Percentiles rank a stretch among this genome's conserved stretches.
Evolutionary conservation across 2,113 vertebrate species (phyloP).

Genomic region (Scalopus aquaticus): DNA sequence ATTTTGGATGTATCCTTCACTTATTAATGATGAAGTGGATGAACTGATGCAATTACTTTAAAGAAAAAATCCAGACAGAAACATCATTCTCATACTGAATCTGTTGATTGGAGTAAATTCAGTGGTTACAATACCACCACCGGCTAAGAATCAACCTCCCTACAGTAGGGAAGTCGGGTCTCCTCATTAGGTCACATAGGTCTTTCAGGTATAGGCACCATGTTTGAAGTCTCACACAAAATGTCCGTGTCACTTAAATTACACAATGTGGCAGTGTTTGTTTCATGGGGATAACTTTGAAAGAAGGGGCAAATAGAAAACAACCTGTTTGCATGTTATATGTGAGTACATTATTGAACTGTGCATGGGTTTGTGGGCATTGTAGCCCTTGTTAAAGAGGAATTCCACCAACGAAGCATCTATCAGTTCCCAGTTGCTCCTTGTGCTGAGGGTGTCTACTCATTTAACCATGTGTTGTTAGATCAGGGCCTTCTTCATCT

Average conservation of each 20-base stretch:
- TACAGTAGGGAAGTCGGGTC: conserved; percentile 80
- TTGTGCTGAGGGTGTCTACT: conserved; percentile 74
- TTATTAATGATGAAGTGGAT: conserved; percentile 85
- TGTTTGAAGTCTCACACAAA: conserved; percentile 89
- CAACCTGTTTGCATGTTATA: conserved; percentile 77
- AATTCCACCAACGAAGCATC: conserved; percentile 79
- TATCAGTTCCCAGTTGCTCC: conserved; percentile 77
- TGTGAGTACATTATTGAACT: conserved; percentile 75
- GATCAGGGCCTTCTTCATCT: conserved; percentile 72
- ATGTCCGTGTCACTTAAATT: conserved; percentile 87
- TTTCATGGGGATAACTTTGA: conserved; percentile 81
- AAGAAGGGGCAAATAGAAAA: conserved; percentile 86
- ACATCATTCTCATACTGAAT: conserved; percentile 82
- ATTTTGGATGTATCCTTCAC: conserved; percentile 86
- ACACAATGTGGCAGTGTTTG: conserved; percentile 91
- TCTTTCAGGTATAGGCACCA: conserved; percentile 90
- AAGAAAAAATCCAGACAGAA: conserved; percentile 80
- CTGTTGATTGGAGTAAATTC: conserved; percentile 80
- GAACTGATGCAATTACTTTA: conserved; percentile 83
- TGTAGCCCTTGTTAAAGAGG: conserved; percentile 78
- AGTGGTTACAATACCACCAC: conserved; percentile 79
- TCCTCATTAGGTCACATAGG: conserved; percentile 84
- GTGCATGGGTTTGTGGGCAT: conserved; percentile 81
- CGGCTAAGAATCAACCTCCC: conserved; percentile 79
- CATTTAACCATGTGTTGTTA: conserved; percentile 70